Evolutionary conservation across 2,888 invertebrate genomes (phyloP).

Genomic region (Syrista parreyssii): DNA sequence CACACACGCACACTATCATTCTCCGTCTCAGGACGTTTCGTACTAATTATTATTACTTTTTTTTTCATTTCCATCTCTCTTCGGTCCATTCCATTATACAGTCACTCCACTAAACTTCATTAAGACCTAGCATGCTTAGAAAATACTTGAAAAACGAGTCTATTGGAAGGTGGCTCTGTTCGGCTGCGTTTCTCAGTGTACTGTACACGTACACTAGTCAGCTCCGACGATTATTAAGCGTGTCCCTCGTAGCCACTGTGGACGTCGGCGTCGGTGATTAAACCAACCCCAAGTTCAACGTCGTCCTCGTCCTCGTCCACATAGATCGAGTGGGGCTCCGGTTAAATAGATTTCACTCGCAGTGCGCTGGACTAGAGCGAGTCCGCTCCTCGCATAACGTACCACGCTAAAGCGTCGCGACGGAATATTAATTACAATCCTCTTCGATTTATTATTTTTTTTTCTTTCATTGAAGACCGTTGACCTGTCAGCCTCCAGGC

Average conservation of each 20-base stretch:
- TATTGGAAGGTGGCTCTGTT: constrained; percentile 59
- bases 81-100: constrained; percentile 33
- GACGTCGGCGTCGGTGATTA: neutral
- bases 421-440: constrained; percentile 4
- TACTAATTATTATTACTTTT: constrained; percentile 7
- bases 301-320: constrained; percentile 15
- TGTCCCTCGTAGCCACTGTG: neutral
- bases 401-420: neutral
- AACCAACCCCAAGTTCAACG: neutral
- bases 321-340: neutral
- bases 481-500: constrained; percentile 44
- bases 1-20: neutral
- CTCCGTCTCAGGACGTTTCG: constrained; percentile 12
- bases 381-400: constrained; percentile 31
- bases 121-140: constrained; percentile 62
- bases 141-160: constrained; percentile 63
- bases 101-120: constrained; percentile 48
- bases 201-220: constrained; percentile 12
- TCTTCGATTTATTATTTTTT: constrained; percentile 17
- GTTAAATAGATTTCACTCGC: constrained; percentile 22
- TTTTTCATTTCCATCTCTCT: constrained; percentile 4
- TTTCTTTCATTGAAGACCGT: constrained; percentile 20
- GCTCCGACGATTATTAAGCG: neutral
- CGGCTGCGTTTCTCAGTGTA: constrained; percentile 50
- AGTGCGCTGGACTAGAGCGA: constrained; percentile 49